These are phyloP conservation scores for Belgica antarctica DNA, from an alignment of 2,888 invertebrate species.

Conservation along the genomic window DNA sequence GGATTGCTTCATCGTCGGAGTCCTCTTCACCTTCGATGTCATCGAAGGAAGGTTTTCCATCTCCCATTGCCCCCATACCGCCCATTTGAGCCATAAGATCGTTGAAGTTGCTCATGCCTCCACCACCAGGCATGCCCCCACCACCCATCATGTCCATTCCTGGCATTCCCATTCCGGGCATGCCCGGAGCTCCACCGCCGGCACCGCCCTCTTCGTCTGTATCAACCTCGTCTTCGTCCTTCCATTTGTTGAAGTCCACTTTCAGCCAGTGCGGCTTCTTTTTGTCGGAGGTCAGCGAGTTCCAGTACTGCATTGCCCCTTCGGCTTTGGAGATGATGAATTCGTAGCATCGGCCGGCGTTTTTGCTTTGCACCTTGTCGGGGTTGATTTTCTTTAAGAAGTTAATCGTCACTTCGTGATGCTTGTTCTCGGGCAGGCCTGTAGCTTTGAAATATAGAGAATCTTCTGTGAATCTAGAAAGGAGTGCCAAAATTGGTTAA, in stretches of 20 bases:
- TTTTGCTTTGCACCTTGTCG: constrained; percentile 70
- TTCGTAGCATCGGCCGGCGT: constrained; percentile 73
- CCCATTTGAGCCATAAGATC: constrained; percentile 45
- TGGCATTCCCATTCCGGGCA: not conserved
- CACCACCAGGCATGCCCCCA: not conserved
- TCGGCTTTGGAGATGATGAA: constrained; percentile 68
- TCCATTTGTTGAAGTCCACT: constrained; percentile 97
- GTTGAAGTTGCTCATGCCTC: constrained; percentile 7
- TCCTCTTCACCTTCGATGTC: constrained; percentile 68
- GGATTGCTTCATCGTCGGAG: constrained; percentile 63
- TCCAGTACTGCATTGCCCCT: constrained; percentile 76
- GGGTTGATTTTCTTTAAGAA: constrained; percentile 79
- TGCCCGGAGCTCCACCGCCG: constrained; percentile 56
- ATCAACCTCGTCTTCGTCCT: constrained; percentile 91
- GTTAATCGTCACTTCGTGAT: constrained; percentile 83
- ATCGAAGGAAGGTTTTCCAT: constrained; percentile 69
- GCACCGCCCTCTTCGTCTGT: constrained; percentile 57
- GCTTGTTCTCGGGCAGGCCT: constrained; percentile 76
- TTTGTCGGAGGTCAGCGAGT: constrained; percentile 79
- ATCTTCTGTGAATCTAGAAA: constrained; percentile 64
- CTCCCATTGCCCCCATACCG: constrained; percentile 52
- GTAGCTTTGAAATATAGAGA: constrained; percentile 79
- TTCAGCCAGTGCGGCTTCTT: constrained; percentile 94
- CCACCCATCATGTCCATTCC: not conserved
- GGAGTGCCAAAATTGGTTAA: not conserved